Conservation (phyloP, 2,113 vertebrate species). For the Falco punctatus region DNA sequence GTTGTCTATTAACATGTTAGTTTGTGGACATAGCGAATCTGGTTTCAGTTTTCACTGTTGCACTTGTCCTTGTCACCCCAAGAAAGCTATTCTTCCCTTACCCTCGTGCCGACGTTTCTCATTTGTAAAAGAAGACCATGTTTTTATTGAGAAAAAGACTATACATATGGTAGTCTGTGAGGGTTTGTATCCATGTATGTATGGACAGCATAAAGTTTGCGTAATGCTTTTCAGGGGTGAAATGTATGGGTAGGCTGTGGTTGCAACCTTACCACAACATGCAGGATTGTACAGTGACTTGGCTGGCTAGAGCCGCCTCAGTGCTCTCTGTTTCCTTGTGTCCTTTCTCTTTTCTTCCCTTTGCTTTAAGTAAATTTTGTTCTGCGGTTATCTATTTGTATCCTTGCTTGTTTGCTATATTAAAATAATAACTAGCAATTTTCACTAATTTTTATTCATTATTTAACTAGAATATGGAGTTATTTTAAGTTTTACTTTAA, state of each 20-base stretch:
- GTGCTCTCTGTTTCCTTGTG: background rate
- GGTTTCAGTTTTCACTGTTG: background rate
- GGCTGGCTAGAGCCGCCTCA: background rate
- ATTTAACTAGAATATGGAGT: background rate
- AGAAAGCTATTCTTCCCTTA: background rate
- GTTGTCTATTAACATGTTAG: background rate
- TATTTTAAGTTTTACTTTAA: background rate
- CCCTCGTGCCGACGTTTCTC: background rate
- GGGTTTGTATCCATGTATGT: background rate
- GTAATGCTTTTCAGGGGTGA: background rate
- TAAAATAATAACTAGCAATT: background rate
- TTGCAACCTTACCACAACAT: background rate
- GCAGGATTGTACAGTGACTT: background rate
- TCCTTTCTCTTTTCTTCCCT: background rate
- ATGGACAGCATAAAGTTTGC: background rate
- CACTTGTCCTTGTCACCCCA: background rate
- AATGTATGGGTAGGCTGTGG: background rate
- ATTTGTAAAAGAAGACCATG: background rate
- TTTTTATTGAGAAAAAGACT: background rate
- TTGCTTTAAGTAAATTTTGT: background rate
- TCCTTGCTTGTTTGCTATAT: background rate
- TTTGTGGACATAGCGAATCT: background rate
- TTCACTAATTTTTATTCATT: background rate
- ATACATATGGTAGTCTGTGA: background rate
- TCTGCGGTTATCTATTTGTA: background rate